Conservation (phyloP, 2,797 vertebrate species). For the Aselliscus stoliczkanus region DNA sequence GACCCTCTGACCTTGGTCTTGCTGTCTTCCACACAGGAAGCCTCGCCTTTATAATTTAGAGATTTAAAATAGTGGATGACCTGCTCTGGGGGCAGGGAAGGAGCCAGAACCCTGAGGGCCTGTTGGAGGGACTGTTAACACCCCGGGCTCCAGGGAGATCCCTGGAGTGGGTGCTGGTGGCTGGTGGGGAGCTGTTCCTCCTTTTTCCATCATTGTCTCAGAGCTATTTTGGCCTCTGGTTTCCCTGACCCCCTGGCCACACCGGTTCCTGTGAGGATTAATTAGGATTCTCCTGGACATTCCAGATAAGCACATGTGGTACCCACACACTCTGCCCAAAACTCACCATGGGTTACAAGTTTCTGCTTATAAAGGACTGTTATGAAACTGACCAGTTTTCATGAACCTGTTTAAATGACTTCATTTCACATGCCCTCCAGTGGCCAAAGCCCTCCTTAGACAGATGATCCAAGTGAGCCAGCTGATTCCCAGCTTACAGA, state of each 20-base stretch:
- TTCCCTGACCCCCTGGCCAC: background rate
- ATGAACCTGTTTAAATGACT: background rate
- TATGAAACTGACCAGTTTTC: background rate
- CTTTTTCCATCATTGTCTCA: background rate
- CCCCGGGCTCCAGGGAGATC: background rate
- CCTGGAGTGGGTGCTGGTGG: accelerated
- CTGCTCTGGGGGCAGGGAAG: background rate
- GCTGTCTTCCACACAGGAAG: background rate
- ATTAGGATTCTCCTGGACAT: background rate
- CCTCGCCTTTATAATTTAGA: background rate
- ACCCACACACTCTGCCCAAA: background rate
- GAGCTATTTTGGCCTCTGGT: background rate
- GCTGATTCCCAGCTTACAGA: too few relatives aligned
- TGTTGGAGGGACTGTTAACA: background rate
- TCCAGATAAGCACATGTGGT: accelerated
- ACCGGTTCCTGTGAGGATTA: background rate
- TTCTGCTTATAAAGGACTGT: background rate
- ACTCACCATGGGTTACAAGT: background rate
- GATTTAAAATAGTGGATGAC: background rate
- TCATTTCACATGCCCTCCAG: background rate
- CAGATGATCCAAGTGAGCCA: background rate
- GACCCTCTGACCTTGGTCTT: accelerated
- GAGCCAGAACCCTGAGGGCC: background rate
- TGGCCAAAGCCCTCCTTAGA: background rate
- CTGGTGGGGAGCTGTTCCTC: background rate